Percentiles rank a stretch among this genome's conserved stretches.
Conservation (phyloP, 2,113 vertebrate genomes). For the Electrona antarctica region DNA sequence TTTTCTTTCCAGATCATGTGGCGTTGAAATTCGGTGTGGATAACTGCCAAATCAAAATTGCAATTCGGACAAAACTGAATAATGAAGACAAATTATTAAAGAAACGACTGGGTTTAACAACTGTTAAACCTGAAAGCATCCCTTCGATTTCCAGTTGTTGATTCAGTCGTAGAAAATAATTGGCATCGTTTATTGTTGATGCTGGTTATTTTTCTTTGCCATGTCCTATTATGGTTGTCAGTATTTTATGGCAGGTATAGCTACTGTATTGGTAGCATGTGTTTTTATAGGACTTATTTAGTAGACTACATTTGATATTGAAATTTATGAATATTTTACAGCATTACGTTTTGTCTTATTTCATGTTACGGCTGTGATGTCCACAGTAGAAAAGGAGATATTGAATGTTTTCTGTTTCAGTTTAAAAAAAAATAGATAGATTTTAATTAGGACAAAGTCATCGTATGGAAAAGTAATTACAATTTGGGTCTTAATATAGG, state of each 20-base stretch:
- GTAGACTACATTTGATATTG: constrained; percentile 17
- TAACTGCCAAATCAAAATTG: constrained; percentile 68
- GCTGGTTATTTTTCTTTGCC: not conserved
- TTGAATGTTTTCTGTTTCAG: no score
- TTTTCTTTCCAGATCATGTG: constrained; percentile 64
- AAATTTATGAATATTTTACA: not conserved
- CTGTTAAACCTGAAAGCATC: constrained; percentile 57
- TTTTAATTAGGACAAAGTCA: no score
- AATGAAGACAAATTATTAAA: constrained; percentile 78
- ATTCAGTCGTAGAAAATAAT: not conserved
- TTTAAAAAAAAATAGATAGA: no score
- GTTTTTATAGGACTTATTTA: constrained; percentile 15
- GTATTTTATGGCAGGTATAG: constrained; percentile 22
- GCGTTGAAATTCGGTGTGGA: constrained; percentile 68
- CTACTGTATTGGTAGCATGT: constrained; percentile 17
- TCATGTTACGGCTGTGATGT: no score
- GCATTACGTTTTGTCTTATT: no score
- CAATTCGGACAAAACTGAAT: constrained; percentile 76
- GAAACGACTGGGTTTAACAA: constrained; percentile 67
- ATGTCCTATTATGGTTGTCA: constrained; percentile 13
- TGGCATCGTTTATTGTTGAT: not conserved
- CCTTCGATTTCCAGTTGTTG: not conserved
- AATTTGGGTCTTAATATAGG: no score
- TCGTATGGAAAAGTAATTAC: no score
- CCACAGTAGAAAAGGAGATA: no score